Base-by-base conservation (phyloP, 2,113 vertebrate genomes). In the Mustela nigripes region DNA sequence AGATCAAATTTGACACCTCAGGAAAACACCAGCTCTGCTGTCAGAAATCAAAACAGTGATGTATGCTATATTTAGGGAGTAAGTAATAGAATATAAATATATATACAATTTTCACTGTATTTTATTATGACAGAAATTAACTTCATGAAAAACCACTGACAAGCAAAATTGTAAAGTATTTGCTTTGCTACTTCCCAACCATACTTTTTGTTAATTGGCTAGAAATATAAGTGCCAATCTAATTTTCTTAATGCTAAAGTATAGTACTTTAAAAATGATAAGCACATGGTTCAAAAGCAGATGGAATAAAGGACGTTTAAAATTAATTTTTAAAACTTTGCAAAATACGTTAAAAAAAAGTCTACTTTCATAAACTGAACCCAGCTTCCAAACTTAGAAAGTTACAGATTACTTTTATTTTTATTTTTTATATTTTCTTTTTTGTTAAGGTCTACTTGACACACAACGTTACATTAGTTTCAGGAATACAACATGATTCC, bases 1-100 rank as follows among this genome's bases (percentile, higher is more conserved):
- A 96, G 97, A 96, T 93, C 81, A 86, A 97, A 95, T 91, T 96
- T 97, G 96, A 97, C 89, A 96, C 76, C 89, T 97, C 91, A 73
- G 33, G 76, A 88, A 65, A 97, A 86, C 21, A 97, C 95, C 85
- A 97, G 78, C 85, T 97, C 69, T 97, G 74, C 91, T 97, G 82
- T 96, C 95, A 96, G 73, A 96, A 97, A 96, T 93, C 80, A 96
- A 96, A 98, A 96, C 36, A 88, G 69, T 91, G 42, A 91, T 82
- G 53, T 73, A 86, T 88, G 39, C 95, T 97, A 82, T 94, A 94
- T 96, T 93, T 97, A 89, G 93, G 96, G 97, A 96, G 65, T 89
- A 95, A 97, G 62, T 89, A 56, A 78, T 94, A 62, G 74, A 84
- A 93, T 69, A 94, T 89, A 53, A 83, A 83, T 81, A 39, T 78